Evolutionary conservation across 2,888 invertebrate genomes (phyloP).

Genomic region (Brachyopa scutellaris): DNA sequence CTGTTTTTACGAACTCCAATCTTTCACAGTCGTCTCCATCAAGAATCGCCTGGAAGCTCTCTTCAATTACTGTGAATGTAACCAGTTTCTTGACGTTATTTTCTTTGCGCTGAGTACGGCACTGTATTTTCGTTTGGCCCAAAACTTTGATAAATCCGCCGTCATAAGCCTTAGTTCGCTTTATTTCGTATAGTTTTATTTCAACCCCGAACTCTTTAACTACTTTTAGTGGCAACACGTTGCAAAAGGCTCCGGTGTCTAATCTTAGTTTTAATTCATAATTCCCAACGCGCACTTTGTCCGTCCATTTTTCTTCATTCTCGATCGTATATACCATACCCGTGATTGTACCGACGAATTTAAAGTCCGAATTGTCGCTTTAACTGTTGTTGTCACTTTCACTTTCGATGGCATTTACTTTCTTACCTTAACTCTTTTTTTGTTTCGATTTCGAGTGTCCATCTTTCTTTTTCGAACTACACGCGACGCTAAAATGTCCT

Average conservation of each 20-base stretch:
- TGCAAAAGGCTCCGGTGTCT: background rate
- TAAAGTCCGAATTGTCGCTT: background rate
- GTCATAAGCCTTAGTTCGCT: background rate
- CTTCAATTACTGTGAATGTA: background rate
- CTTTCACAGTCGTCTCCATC: slow-evolving; percentile 1
- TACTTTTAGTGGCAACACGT: slow-evolving; percentile 1
- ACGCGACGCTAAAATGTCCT: background rate
- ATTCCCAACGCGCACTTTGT: no score
- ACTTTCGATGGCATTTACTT: background rate
- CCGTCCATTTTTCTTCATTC: background rate
- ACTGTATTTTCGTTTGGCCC: background rate
- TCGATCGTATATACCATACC: background rate
- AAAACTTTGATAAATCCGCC: slow-evolving; percentile 6
- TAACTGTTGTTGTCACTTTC: background rate
- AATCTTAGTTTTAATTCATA: background rate
- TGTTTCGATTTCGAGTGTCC: background rate
- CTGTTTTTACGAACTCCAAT: background rate
- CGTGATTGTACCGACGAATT: background rate
- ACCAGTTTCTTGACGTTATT: background rate
- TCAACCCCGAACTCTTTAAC: no score
- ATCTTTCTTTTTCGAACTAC: background rate
- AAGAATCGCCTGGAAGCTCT: no score
- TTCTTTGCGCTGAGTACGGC: background rate
- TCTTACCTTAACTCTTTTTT: background rate
- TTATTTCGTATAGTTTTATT: background rate